Evolutionary conservation across 2,113 vertebrate species (phyloP), one percentile per base, ranked within the genome.

Genomic region (Syngnathus floridae): DNA sequence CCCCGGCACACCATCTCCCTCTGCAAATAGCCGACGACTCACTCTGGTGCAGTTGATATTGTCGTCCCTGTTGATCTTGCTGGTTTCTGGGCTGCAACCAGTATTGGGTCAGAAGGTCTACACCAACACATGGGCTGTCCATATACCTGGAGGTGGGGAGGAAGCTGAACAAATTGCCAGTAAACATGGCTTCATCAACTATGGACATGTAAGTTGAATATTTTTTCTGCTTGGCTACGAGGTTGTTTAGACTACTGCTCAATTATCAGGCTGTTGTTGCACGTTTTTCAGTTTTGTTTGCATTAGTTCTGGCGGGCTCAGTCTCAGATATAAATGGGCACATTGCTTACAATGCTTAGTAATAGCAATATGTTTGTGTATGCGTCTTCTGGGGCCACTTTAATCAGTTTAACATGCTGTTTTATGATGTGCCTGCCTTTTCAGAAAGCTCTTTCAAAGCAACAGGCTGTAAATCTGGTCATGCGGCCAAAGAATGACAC

Each of bases 121-220:
- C 89, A 98, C 93, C 81, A 98, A 99, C 86, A 94, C 94, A 13
- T 99, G 96, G 96, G 96, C 96, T 0, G 94, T 98, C 81, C 92
- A 89, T 6, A 86, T 99, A 69, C 79, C 92, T 0, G 91, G 93
- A 1, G 96, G 97, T 68, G 88, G 62, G 2, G 87, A 86, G 36
- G 91, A 91, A 72, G 97, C 96, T 8, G 85, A 94, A 49, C 78
- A 65, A 35, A 80, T 98, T 64, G 94, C 95, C 60, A 83, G 21
- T 46, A 95, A 95, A 79, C 92, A 99, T 77, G 93, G 94, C 45
- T 98, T 98, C 84, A 78, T 95, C 77, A 96, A 98, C 87, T 68
- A 93, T 7, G 94, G 95, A 55, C 90, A 87, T 86, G 95, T 96
- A 73, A 95, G 95, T 92, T 59, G 46, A 7, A 37, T 4, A 14